phyloP scores from a whole-genome alignment of 2,113 vertebrate genomes.

The Oophaga pumilio region DNA sequence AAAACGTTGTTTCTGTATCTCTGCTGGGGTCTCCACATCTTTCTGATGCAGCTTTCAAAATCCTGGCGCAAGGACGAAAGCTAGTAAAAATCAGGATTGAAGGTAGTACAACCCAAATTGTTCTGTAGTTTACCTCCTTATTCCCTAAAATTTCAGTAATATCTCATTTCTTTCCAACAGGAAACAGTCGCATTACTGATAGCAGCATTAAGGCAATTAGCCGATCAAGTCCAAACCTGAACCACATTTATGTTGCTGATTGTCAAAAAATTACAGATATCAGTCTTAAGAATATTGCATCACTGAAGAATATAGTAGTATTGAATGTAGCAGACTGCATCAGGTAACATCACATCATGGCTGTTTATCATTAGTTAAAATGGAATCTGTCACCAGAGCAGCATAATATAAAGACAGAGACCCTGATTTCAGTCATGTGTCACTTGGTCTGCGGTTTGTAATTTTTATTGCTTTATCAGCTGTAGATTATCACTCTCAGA shows the following conservation, averaged over 20 bases:
- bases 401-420: no score
- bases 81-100: slow-evolving; percentile 73
- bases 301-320: slow-evolving; percentile 69
- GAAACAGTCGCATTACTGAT: slow-evolving; percentile 78
- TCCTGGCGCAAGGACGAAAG: slow-evolving; percentile 68
- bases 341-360: slow-evolving; percentile 67
- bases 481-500: no score
- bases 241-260: slow-evolving; percentile 70
- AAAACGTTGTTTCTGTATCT: slow-evolving; percentile 68
- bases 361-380: no score
- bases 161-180: slow-evolving; percentile 63
- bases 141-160: neutral
- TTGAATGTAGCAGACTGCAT: slow-evolving; percentile 77
- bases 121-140: neutral
- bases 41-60: slow-evolving; percentile 74
- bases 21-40: slow-evolving; percentile 75
- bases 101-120: slow-evolving; percentile 64
- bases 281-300: slow-evolving; percentile 70
- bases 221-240: slow-evolving; percentile 72
- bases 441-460: no score
- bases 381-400: no score
- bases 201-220: slow-evolving; percentile 72
- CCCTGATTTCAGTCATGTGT: no score
- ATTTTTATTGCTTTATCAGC: no score
- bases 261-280: slow-evolving; percentile 76